Conservation (phyloP, 2,888 invertebrate species). For the Temnothorax unifasciatus region DNA sequence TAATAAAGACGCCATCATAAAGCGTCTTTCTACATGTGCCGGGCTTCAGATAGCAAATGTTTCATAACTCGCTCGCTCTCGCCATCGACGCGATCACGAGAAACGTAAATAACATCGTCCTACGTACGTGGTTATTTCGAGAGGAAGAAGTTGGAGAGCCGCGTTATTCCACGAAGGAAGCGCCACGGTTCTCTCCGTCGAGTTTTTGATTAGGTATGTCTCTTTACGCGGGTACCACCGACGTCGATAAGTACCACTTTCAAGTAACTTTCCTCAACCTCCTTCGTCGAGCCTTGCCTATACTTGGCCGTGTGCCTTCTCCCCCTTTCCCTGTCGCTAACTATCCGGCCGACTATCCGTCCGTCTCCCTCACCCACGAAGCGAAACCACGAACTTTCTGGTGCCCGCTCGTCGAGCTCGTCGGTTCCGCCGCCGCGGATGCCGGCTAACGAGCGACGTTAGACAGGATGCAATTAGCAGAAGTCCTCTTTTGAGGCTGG, state of each 20-base stretch:
- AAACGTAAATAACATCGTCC: conserved; percentile 53
- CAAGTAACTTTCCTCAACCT: conserved; percentile 66
- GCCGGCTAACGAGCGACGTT: conserved; percentile 76
- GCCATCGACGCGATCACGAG: conserved; percentile 49
- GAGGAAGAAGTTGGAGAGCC: conserved; percentile 39
- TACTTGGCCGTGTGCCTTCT: conserved; percentile 45
- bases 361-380: conserved; percentile 36
- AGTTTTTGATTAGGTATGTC: conserved; percentile 66
- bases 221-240: conserved; percentile 61
- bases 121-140: conserved; percentile 62
- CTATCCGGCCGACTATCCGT: conserved; percentile 36
- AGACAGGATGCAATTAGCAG: conserved; percentile 81
- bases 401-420: conserved; percentile 49
- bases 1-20: conserved; percentile 31
- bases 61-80: conserved; percentile 39
- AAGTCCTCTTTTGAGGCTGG: conserved; percentile 74
- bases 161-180: conserved; percentile 11
- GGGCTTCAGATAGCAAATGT: conserved; percentile 15
- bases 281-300: conserved; percentile 29
- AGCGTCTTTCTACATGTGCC: neutral
- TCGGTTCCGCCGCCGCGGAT: conserved; percentile 56
- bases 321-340: conserved; percentile 1
- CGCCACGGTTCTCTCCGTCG: conserved; percentile 46
- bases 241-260: conserved; percentile 74
- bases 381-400: conserved; percentile 69